These are phyloP conservation scores for Elanoides forficatus DNA, from an alignment of 2,113 vertebrate species.

Conservation along the genomic window DNA sequence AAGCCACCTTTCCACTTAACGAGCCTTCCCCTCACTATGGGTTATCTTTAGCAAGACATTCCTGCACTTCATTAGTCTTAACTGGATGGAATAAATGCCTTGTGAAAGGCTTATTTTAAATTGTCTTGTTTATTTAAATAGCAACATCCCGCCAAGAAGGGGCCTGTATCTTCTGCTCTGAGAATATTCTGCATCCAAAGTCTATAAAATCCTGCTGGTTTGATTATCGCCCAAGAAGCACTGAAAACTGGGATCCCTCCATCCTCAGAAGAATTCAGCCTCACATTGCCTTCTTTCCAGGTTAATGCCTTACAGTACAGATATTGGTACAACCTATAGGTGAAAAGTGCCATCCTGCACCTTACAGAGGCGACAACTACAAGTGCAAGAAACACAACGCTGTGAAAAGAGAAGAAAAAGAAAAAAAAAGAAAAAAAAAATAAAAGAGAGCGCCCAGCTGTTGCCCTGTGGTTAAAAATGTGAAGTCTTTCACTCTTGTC, in stretches of 20 bases:
- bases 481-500: not conserved
- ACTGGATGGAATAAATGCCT: slow-evolving; percentile 69
- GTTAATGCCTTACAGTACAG: not conserved
- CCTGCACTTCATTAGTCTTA: slow-evolving; percentile 47
- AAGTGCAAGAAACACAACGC: not conserved
- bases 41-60: slow-evolving; percentile 27
- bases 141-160: not conserved
- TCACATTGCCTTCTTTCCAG: not conserved
- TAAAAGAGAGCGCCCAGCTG: not conserved
- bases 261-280: not conserved
- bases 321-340: too few relatives aligned
- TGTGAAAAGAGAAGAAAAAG: not conserved
- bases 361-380: not conserved
- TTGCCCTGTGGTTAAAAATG: not conserved
- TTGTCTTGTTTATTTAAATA: slow-evolving; percentile 44
- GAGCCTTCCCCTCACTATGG: not conserved
- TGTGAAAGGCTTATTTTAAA: slow-evolving; percentile 42
- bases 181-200: not conserved
- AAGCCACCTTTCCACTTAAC: not conserved
- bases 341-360: not conserved
- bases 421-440: too few relatives aligned
- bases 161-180: not conserved
- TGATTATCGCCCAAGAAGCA: not conserved
- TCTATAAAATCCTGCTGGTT: not conserved
- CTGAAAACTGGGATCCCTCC: not conserved